Percentiles rank a stretch among this genome's conserved stretches.
These are phyloP conservation scores for Seriola aureovittata DNA, from an alignment of 2,113 vertebrate genomes.

Conservation along the genomic window DNA sequence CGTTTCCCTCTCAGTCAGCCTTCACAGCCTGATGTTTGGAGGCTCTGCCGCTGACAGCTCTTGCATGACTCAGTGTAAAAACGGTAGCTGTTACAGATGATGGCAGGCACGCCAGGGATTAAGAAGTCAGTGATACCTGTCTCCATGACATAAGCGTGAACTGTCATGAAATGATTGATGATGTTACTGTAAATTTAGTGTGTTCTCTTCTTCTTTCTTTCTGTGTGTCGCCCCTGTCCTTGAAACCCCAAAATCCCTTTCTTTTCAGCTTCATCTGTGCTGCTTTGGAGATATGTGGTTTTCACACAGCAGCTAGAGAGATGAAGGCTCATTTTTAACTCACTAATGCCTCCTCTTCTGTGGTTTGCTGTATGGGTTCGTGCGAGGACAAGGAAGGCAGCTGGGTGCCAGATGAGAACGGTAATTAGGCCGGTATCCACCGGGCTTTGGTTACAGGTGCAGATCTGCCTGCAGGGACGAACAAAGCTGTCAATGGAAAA, in stretches of 20 bases:
- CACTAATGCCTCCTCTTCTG: constrained; percentile 48
- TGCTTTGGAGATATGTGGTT: not conserved
- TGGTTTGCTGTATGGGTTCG: constrained; percentile 60
- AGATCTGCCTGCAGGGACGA: constrained; percentile 71
- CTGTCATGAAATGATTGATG: constrained; percentile 17
- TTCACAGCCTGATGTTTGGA: not conserved
- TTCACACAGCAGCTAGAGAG: constrained; percentile 6
- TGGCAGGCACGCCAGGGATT: constrained; percentile 57
- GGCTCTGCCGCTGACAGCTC: constrained; percentile 55
- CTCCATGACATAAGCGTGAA: constrained; percentile 53
- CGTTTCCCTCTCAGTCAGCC: not conserved
- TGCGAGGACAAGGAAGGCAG: constrained; percentile 70
- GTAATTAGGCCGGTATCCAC: constrained; percentile 79
- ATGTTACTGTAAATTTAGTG: constrained; percentile 25
- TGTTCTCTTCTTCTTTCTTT: not conserved
- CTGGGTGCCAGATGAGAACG: constrained; percentile 77
- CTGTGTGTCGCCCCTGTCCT: constrained; percentile 33
- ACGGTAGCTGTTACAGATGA: constrained; percentile 62
- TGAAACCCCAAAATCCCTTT: constrained; percentile 19
- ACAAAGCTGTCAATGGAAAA: constrained; percentile 78
- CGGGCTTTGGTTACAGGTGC: constrained; percentile 79
- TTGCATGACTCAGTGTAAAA: constrained; percentile 54
- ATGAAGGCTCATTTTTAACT: constrained; percentile 56
- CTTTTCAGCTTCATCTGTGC: not conserved
- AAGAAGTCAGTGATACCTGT: constrained; percentile 66